phyloP scores from a whole-genome alignment of 2,113 vertebrate species.

The Asarcornis scutulata region DNA sequence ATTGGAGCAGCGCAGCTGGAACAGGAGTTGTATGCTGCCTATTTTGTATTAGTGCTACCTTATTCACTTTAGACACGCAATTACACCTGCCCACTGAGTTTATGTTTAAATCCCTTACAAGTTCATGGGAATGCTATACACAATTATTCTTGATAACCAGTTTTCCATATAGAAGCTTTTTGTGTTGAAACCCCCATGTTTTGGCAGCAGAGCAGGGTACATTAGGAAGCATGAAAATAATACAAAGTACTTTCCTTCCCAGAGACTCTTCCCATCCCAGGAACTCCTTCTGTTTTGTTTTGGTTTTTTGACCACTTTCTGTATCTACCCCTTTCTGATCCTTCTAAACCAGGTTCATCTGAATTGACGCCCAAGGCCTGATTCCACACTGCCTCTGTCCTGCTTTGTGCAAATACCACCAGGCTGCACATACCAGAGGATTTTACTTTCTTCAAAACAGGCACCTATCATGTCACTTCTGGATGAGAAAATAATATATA shows the following conservation, averaged over 20 bases:
- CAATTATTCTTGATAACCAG: neutral
- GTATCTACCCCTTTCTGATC: neutral
- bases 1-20: neutral
- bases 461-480: neutral
- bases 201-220: neutral
- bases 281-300: neutral
- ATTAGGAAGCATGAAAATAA: neutral
- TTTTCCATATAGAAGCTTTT: neutral
- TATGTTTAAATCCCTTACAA: neutral
- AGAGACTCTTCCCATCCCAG: neutral
- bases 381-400: neutral
- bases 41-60: neutral
- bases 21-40: neutral
- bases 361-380: neutral
- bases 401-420: neutral
- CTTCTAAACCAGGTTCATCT: neutral
- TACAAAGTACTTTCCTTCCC: neutral
- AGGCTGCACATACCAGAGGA: neutral
- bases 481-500: neutral
- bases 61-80: neutral
- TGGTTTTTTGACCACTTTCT: neutral
- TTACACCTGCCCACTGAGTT: neutral
- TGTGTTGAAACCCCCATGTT: neutral
- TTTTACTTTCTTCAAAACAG: neutral
- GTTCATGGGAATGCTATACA: neutral